Percentiles rank a stretch among this genome's conserved stretches.
phyloP scores from a whole-genome alignment of 2,797 vertebrate species.

The Peromyscus eremicus region DNA sequence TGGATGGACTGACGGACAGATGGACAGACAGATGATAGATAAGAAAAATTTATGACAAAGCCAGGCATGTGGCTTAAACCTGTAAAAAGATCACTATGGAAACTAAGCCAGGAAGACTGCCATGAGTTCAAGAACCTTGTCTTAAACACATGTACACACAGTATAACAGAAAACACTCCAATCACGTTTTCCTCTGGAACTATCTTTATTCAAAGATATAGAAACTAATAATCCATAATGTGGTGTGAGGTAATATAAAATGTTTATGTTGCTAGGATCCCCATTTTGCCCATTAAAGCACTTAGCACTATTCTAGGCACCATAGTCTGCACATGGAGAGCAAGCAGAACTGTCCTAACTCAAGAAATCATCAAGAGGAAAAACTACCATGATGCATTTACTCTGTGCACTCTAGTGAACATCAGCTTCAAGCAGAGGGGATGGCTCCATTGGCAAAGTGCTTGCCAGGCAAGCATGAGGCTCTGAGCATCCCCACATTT shows the following conservation, averaged over 20 bases:
- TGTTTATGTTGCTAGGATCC: slow-evolving; percentile 23
- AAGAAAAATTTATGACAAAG: not conserved
- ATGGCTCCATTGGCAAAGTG: not conserved
- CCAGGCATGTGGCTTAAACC: not conserved
- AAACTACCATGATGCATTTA: not conserved
- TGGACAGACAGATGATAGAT: too few species aligned
- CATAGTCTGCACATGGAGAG: not conserved
- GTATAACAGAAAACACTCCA: slow-evolving; percentile 15
- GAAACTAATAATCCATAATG: not conserved
- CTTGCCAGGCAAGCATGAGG: not conserved
- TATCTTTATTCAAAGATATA: not conserved
- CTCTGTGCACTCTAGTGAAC: slow-evolving; percentile 22
- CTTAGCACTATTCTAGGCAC: not conserved
- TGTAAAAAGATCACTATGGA: not conserved
- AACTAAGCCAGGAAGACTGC: not conserved
- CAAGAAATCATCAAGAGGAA: not conserved
- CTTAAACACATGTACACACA: not conserved
- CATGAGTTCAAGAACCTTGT: not conserved
- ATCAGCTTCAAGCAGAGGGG: not conserved
- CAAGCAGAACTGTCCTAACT: not conserved
- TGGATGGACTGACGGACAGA: too few species aligned
- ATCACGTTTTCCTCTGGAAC: slow-evolving; percentile 1
- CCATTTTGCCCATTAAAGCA: slow-evolving; percentile 7
- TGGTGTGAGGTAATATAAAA: not conserved
- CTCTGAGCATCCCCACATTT: not conserved